Evolutionary conservation across 2,888 invertebrate species (phyloP).

Genomic region (Esperia sulphurella): DNA sequence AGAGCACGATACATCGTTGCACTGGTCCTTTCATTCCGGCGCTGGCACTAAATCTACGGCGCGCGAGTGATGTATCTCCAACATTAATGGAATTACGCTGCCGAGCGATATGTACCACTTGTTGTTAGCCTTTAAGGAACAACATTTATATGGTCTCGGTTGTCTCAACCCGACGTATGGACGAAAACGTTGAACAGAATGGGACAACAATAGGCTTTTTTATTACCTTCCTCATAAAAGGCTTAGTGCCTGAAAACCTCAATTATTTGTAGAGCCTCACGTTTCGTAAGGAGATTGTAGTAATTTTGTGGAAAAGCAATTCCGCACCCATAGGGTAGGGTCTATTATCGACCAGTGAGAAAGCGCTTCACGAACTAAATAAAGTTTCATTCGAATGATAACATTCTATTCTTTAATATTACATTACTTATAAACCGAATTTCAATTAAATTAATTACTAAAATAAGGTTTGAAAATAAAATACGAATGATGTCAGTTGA

Average conservation of each 20-base stretch:
- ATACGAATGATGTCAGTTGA: too few species aligned
- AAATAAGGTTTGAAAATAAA: too few species aligned
- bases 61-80: conserved; percentile 54
- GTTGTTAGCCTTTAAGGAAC: conserved; percentile 21
- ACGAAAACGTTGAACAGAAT: neutral
- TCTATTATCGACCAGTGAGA: too few species aligned
- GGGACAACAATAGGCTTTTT: neutral
- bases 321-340: too few species aligned
- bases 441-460: too few species aligned
- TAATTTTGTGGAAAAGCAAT: neutral
- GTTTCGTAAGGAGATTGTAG: neutral
- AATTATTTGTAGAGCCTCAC: neutral
- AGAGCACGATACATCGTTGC: conserved; percentile 13
- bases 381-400: too few species aligned
- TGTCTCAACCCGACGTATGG: neutral
- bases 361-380: too few species aligned
- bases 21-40: conserved; percentile 58
- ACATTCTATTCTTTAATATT: too few species aligned
- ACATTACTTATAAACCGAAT: too few species aligned
- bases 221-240: neutral
- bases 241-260: neutral
- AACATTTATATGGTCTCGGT: conserved; percentile 2
- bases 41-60: conserved; percentile 51
- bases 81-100: conserved; percentile 65
- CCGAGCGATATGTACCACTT: conserved; percentile 46